Conservation (phyloP, 2,888 invertebrate species). For the Pammene fasciana region DNA sequence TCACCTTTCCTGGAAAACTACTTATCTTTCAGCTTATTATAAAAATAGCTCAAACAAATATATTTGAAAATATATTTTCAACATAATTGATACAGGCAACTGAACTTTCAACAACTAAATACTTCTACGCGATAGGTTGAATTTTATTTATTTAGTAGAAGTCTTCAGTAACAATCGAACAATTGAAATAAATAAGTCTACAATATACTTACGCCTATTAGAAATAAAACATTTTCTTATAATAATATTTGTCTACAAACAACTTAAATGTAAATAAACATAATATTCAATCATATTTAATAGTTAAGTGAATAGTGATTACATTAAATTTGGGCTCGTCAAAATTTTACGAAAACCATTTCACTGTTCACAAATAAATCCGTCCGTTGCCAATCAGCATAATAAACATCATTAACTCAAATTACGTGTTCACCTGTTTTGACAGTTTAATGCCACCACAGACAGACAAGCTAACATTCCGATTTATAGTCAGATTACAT, state of each 20-base stretch:
- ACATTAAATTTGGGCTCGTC: constrained; percentile 10
- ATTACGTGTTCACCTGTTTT: constrained; percentile 44
- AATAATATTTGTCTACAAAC: too few relatives aligned
- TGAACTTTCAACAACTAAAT: neutral
- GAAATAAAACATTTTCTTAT: too few relatives aligned
- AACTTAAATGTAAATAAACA: neutral
- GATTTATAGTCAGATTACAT: constrained; percentile 6
- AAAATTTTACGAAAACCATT: constrained; percentile 34
- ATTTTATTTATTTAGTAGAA: too few relatives aligned
- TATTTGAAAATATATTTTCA: neutral
- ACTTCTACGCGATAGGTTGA: neutral
- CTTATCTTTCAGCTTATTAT: too few relatives aligned
- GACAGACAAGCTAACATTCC: constrained; percentile 34
- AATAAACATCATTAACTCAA: constrained; percentile 42
- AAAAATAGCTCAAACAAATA: neutral
- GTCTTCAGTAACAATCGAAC: too few relatives aligned
- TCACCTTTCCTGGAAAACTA: too few relatives aligned
- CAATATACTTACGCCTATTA: too few relatives aligned
- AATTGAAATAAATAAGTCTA: too few relatives aligned
- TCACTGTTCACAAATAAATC: constrained; percentile 38
- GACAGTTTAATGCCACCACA: constrained; percentile 43
- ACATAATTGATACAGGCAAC: neutral
- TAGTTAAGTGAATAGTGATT: neutral
- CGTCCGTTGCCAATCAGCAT: constrained; percentile 38
- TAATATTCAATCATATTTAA: constrained; percentile 9